phyloP scores from a whole-genome alignment of 2,113 vertebrate genomes.

The Phoenicopterus ruber region DNA sequence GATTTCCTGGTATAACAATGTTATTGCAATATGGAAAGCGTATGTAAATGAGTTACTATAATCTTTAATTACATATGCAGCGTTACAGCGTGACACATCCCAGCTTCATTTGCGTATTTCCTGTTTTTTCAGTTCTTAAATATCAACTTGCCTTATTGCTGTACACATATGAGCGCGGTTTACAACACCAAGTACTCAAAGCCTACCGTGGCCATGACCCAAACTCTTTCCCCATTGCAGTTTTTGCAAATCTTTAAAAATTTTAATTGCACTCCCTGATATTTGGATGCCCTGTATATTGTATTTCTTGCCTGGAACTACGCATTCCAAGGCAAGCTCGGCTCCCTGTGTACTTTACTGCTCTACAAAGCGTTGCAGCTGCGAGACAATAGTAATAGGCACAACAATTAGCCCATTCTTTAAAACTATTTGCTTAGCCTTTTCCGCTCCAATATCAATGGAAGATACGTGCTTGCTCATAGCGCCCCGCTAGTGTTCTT shows the following conservation, averaged over 20 bases:
- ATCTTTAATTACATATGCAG: neutral
- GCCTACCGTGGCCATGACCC: fast-evolving
- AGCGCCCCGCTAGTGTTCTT: neutral
- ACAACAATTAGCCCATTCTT: conserved; percentile 38
- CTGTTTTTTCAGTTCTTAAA: neutral
- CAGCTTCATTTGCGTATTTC: neutral
- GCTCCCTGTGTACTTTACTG: neutral
- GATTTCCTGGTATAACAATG: neutral
- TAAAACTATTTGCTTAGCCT: neutral
- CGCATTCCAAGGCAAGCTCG: neutral
- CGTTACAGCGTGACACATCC: neutral
- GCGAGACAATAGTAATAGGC: conserved; percentile 32
- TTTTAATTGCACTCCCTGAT: neutral
- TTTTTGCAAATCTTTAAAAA: neutral
- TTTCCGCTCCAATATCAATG: neutral
- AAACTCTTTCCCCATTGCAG: fast-evolving
- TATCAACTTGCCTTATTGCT: neutral
- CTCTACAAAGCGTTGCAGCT: conserved; percentile 23
- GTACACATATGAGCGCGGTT: fast-evolving
- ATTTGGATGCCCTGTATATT: neutral
- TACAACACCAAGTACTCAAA: neutral
- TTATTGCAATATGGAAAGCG: neutral
- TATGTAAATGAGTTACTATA: neutral
- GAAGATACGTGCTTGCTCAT: neutral
- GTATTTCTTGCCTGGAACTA: conserved; percentile 23